Evolutionary conservation across 2,888 invertebrate genomes (phyloP).

Genomic region (Scotopteryx bipunctaria): DNA sequence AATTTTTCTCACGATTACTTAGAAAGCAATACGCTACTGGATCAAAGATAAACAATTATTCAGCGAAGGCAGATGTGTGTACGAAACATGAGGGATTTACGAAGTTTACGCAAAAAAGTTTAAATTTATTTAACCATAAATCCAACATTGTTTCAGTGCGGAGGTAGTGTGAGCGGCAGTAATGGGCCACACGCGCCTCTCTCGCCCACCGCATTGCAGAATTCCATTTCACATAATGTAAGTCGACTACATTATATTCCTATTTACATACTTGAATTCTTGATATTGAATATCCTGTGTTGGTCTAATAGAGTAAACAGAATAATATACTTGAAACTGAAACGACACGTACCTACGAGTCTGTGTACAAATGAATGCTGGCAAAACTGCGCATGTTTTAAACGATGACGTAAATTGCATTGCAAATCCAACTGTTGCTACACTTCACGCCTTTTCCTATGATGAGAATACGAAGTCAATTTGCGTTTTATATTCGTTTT

Average conservation of each 20-base stretch:
- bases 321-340: constrained; percentile 3
- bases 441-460: neutral
- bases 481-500: no score
- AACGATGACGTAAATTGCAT: constrained; percentile 11
- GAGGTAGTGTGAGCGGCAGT: constrained; percentile 72
- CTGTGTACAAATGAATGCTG: neutral
- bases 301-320: neutral
- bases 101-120: constrained; percentile 36
- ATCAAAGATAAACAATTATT: constrained; percentile 49
- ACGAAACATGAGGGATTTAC: constrained; percentile 36
- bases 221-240: constrained; percentile 75
- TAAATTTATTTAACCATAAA: constrained; percentile 53
- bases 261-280: constrained; percentile 12
- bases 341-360: no score
- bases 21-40: constrained; percentile 49
- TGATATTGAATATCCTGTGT: constrained; percentile 6
- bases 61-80: constrained; percentile 42
- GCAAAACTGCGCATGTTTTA: constrained; percentile 11
- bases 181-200: constrained; percentile 79
- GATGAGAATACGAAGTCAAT: no score
- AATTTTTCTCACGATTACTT: constrained; percentile 50
- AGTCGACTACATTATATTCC: constrained; percentile 43
- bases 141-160: constrained; percentile 65
- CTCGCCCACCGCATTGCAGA: constrained; percentile 78
- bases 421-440: constrained; percentile 9